Evolutionary conservation across 2,888 invertebrate species (phyloP), one percentile per base, ranked within the genome.

Genomic region (Lacanobia oleracea): DNA sequence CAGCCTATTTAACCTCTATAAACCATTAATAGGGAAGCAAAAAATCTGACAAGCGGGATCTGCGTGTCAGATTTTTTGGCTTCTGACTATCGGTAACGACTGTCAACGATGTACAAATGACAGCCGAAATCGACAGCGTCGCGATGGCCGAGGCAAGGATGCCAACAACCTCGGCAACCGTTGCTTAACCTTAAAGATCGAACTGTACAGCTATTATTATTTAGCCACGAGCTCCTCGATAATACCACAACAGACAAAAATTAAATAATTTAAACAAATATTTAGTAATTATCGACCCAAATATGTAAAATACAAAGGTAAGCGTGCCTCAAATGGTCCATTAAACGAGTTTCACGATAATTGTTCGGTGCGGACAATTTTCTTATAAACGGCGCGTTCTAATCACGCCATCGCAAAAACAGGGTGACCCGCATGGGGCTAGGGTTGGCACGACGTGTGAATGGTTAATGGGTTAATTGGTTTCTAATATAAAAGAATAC

Each of bases 341-440:
- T 80, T 78, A 79, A 73, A 74, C 77, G 67, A 84, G 84, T 85
- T 80, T 77, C 73, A 83, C 82, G 72, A 86, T 89, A 88, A 88
- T 89, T 87, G 83, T 86, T 83, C 79, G 64, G 81, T 62, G 73
- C 79, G 79, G 74, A 86, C 85, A 85, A 88, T 89, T 88, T 89
- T 87, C 88, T 85, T 82, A 82, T 84, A 85, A 87, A 87, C 85
- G 83, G 75, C 81, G 81, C 67, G 79, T 81, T 81, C 83, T 89
- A 90, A 89, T 89, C 86, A 87, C 85, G 86, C 77, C 72, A 77
- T 81, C 77, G 86, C 89, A 89, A 89, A 88, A 90, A 90, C 84
- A 86, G 77, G 87, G 88, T 88, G 87, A 89, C 89, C 90, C 69
- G 87, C 64, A 83, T 81, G 77, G 10, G 9, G 60, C 27, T 71